A percentile compares a stretch with the other conserved stretches of the same genome.
Evolutionary conservation across 2,888 invertebrate genomes (phyloP).

Genomic region (Azorinus chamasolen): DNA sequence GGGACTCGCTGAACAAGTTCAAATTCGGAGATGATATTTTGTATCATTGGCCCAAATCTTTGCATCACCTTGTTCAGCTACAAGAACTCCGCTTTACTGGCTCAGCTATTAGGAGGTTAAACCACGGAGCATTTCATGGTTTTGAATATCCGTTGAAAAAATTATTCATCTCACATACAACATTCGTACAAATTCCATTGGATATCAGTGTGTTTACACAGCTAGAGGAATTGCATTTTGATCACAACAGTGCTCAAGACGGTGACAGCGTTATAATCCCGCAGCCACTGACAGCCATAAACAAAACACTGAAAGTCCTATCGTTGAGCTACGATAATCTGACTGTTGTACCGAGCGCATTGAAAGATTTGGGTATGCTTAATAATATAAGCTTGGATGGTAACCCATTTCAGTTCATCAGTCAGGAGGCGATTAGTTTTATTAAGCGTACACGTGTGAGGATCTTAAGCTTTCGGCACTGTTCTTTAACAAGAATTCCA

Average conservation of each 20-base stretch:
- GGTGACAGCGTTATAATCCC: conserved; percentile 43
- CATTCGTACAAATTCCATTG: conserved; percentile 16
- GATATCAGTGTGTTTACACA: conserved; percentile 11
- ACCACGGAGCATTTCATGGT: conserved; percentile 11
- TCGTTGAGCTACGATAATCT: conserved; percentile 54
- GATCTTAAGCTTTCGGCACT: conserved; percentile 47
- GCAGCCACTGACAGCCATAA: conserved; percentile 34
- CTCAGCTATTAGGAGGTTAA: background rate
- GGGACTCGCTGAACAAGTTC: conserved; percentile 20
- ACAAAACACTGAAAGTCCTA: conserved; percentile 38
- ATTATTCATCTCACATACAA: conserved; percentile 6
- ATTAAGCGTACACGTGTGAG: conserved; percentile 31
- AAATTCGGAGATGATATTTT: conserved; percentile 20
- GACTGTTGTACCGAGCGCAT: conserved; percentile 46
- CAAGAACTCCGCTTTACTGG: conserved; percentile 11
- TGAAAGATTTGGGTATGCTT: conserved; percentile 41
- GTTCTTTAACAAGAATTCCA: conserved; percentile 61
- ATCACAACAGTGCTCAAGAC: conserved; percentile 13
- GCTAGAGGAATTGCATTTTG: conserved; percentile 36
- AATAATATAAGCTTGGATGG: conserved; percentile 53
- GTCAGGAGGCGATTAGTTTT: conserved; percentile 46
- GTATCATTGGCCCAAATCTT: conserved; percentile 26
- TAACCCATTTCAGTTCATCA: conserved; percentile 49
- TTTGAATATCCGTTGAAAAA: conserved; percentile 28
- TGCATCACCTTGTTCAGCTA: conserved; percentile 14